Evolutionary conservation across 2,888 invertebrate species (phyloP).

Genomic region (Lithophane socia): DNA sequence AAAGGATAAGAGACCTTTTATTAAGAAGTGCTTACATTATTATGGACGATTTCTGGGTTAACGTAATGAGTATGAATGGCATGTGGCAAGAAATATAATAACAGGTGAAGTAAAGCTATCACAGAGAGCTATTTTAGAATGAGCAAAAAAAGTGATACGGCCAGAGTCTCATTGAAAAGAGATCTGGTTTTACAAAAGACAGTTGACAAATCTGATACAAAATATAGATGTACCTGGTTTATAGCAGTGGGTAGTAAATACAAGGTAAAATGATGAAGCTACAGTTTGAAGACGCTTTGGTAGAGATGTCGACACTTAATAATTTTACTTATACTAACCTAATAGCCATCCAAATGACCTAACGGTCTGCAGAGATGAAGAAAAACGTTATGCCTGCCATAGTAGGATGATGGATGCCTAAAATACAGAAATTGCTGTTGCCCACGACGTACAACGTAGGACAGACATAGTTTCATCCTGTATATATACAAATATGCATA

Average conservation of each 20-base stretch:
- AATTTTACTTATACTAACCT: no score
- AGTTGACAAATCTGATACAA: neutral
- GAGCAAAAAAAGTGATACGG: neutral
- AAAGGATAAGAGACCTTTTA: conserved; percentile 41
- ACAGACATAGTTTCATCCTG: no score
- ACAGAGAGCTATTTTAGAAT: neutral
- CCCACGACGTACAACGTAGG: no score
- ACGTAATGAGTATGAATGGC: conserved; percentile 22
- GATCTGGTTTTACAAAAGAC: neutral
- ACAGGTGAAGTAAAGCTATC: neutral
- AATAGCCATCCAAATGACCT: no score
- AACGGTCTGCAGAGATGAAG: no score
- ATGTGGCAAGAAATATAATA: conserved; percentile 10
- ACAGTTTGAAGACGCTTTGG: no score
- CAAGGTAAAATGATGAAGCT: neutral
- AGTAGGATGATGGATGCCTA: no score
- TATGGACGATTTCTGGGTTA: conserved; percentile 36
- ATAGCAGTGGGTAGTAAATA: neutral
- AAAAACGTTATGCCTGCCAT: neutral
- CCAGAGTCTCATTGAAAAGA: conserved; percentile 8
- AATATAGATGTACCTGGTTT: neutral
- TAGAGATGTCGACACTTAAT: no score
- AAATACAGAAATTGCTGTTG: no score
- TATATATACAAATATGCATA: no score
- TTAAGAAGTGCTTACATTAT: conserved; percentile 41